A percentile compares a stretch with the other conserved stretches of the same genome.
These are phyloP conservation scores for Drosophila rhopaloa DNA, from an alignment of 1,140 invertebrate genomes.

Conservation along the genomic window DNA sequence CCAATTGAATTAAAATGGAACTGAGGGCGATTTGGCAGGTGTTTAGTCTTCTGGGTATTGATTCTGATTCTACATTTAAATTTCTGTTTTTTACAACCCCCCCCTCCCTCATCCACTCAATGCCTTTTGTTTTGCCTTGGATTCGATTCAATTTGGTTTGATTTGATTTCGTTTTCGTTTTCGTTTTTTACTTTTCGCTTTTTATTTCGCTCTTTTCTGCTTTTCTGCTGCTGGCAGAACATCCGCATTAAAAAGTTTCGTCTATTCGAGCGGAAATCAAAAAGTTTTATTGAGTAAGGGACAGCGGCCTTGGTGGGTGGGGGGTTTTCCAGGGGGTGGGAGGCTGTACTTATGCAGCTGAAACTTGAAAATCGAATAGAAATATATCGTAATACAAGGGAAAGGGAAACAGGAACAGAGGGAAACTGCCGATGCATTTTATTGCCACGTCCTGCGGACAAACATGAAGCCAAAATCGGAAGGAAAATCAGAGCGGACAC, in stretches of 20 bases:
- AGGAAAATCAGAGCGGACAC: conserved; percentile 18
- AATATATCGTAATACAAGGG: conserved; percentile 58
- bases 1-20: conserved; percentile 77
- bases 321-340: background rate
- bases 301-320: conserved; percentile 28
- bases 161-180: conserved; percentile 59
- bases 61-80: conserved; percentile 64
- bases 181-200: conserved; percentile 14
- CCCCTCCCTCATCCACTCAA: background rate
- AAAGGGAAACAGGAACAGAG: background rate
- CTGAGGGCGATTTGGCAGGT: conserved; percentile 52
- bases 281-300: conserved; percentile 77
- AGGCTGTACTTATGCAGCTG: conserved; percentile 29
- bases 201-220: conserved; percentile 15
- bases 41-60: conserved; percentile 40
- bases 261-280: conserved; percentile 78
- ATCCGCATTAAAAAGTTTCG: conserved; percentile 78
- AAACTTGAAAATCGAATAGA: conserved; percentile 63
- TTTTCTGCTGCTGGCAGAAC: conserved; percentile 51
- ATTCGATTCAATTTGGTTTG: conserved; percentile 60
- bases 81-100: conserved; percentile 43
- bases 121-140: conserved; percentile 46
- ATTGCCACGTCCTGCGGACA: conserved; percentile 64
- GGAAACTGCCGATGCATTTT: conserved; percentile 65
- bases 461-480: conserved; percentile 13